Conservation (phyloP, 2,888 invertebrate species). For the Scaptomyza cyrtandrae region DNA sequence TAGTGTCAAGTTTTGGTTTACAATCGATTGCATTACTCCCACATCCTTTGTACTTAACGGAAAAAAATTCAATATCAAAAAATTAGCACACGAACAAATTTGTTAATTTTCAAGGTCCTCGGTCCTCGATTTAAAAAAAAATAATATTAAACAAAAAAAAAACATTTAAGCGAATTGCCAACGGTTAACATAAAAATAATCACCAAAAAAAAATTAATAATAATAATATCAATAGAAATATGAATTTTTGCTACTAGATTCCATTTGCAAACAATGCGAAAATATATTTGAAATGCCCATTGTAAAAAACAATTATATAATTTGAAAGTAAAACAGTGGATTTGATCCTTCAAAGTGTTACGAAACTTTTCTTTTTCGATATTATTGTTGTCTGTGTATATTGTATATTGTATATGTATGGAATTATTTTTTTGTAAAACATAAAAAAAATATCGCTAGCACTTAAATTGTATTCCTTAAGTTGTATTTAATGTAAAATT, state of each 20-base stretch:
- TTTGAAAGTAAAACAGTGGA: slow-evolving; percentile 85
- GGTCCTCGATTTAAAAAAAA: slow-evolving; percentile 5
- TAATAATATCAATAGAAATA: slow-evolving; percentile 1
- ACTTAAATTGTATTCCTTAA: slow-evolving; percentile 35
- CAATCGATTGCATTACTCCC: slow-evolving; percentile 39
- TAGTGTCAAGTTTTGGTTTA: slow-evolving; percentile 34
- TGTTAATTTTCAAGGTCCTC: slow-evolving; percentile 15
- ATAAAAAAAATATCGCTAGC: slow-evolving; percentile 31
- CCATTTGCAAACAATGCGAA: slow-evolving; percentile 38
- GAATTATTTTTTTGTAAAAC: slow-evolving; percentile 41
- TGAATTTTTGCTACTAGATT: slow-evolving; percentile 45
- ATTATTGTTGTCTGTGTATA: slow-evolving; percentile 60
- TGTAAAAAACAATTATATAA: slow-evolving; percentile 67
- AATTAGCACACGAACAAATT: slow-evolving; percentile 15
- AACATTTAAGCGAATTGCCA: slow-evolving; percentile 42
- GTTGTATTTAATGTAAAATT: slow-evolving; percentile 39
- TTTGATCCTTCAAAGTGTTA: slow-evolving; percentile 84
- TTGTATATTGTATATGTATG: slow-evolving; percentile 64
- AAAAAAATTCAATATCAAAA: not conserved
- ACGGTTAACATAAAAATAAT: slow-evolving; percentile 29
- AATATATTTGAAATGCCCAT: slow-evolving; percentile 35
- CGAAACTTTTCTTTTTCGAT: slow-evolving; percentile 57
- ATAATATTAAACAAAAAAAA: slow-evolving; percentile 19
- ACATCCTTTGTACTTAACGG: slow-evolving; percentile 11
- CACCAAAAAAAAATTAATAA: not conserved